Evolutionary conservation across 2,797 vertebrate species (phyloP).

Genomic region (Falco cherrug): DNA sequence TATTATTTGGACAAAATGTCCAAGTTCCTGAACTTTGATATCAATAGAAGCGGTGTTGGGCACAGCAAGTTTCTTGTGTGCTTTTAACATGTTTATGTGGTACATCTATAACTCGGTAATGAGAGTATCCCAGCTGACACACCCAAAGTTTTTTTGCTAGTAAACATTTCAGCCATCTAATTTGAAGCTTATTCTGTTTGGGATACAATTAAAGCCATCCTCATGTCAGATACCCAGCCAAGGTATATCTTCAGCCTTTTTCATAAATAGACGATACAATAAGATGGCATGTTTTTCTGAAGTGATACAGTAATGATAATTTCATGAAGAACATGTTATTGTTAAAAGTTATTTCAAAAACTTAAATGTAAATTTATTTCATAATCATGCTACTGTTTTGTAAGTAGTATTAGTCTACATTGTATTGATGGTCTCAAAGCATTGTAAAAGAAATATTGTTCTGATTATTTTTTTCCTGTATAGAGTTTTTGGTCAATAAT

Average conservation of each 20-base stretch:
- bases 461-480: not conserved
- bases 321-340: not conserved
- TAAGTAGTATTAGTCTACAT: not conserved
- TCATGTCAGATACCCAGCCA: not conserved
- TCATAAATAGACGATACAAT: not conserved
- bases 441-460: not conserved
- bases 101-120: not conserved
- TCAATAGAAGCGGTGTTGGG: not conserved
- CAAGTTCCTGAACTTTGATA: not conserved
- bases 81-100: not conserved
- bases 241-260: not conserved
- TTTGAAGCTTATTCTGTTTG: not conserved
- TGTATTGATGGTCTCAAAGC: not conserved
- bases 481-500: not conserved
- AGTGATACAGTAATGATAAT: not conserved
- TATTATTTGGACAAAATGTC: not conserved
- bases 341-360: not conserved
- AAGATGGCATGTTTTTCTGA: not conserved
- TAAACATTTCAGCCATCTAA: not conserved
- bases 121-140: not conserved
- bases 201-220: not conserved
- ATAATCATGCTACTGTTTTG: not conserved
- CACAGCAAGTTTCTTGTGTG: not conserved
- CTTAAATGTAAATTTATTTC: not conserved
- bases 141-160: not conserved